A percentile compares a stretch with the other conserved stretches of the same genome.
Evolutionary conservation across 2,888 invertebrate species (phyloP).

Genomic region (Tipula vernalis): DNA sequence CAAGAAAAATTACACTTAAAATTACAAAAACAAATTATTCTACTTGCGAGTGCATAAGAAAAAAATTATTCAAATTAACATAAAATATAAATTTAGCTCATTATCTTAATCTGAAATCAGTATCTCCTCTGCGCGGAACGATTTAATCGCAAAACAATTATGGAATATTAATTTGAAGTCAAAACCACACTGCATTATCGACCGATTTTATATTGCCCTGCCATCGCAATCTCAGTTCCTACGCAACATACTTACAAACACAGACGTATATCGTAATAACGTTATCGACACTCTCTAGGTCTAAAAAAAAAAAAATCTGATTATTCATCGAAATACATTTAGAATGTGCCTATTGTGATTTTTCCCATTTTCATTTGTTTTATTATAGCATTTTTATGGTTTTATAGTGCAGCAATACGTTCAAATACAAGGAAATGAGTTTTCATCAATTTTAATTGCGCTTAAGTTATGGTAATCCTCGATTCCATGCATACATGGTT

Average conservation of each 20-base stretch:
- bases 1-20: neutral
- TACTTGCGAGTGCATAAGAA: neutral
- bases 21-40: neutral
- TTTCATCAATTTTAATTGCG: neutral
- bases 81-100: neutral
- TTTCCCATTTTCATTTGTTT: neutral
- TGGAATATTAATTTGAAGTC: neutral
- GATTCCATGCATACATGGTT: neutral
- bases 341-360: neutral
- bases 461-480: neutral
- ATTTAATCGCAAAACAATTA: neutral
- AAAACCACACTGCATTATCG: neutral
- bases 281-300: neutral
- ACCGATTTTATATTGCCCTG: neutral
- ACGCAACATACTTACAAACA: neutral
- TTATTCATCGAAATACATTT: neutral
- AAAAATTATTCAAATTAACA: neutral
- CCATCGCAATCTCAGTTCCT: neutral
- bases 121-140: neutral
- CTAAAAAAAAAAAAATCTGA: neutral
- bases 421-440: neutral
- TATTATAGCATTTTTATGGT: neutral
- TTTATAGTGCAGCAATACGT: neutral
- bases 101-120: neutral
- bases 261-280: neutral